These are phyloP conservation scores for Mormoops blainvillei DNA, from an alignment of 2,113 vertebrate genomes.

Conservation along the genomic window DNA sequence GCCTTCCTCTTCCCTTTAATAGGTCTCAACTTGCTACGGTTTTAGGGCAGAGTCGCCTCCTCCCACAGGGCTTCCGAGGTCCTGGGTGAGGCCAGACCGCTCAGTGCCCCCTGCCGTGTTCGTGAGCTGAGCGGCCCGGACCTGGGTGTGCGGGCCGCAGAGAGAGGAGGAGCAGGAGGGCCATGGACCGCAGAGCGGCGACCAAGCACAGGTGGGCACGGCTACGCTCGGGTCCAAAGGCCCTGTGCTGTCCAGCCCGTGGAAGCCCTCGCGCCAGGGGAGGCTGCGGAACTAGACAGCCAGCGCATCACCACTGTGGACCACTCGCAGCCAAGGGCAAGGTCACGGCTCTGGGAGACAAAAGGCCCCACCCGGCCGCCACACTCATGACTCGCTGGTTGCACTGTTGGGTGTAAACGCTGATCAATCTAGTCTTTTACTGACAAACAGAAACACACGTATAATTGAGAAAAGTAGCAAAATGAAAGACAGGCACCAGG, in stretches of 20 bases:
- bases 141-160: background rate
- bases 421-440: background rate
- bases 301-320: accelerated
- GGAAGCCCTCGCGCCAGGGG: accelerated
- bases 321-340: accelerated
- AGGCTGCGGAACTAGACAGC: no score
- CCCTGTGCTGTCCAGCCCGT: accelerated
- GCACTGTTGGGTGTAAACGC: accelerated
- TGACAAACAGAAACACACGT: accelerated
- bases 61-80: background rate
- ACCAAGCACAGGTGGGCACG: accelerated
- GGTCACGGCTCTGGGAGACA: background rate
- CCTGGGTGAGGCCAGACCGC: background rate
- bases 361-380: background rate
- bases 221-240: background rate
- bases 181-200: background rate
- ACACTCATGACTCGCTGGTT: accelerated
- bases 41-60: no score
- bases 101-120: accelerated
- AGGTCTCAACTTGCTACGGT: background rate
- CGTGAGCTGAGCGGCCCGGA: background rate
- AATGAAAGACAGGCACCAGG: no score
- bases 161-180: background rate
- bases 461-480: background rate
- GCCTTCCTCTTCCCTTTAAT: accelerated